Evolutionary conservation across 1,140 invertebrate species (phyloP).

Genomic region (Akabosia matsudoensis): DNA sequence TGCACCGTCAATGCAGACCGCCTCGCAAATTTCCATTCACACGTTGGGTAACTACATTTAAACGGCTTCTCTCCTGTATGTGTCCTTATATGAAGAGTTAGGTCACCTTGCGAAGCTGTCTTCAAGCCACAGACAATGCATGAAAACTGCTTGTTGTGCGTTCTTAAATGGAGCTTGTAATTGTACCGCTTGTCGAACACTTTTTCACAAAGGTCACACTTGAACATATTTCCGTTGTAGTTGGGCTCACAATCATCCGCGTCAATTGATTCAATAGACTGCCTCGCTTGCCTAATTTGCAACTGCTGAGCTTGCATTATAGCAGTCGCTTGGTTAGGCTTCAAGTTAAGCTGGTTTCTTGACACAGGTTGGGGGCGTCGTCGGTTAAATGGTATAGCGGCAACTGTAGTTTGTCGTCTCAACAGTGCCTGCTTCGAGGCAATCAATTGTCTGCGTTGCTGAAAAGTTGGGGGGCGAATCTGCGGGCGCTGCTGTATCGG

Average conservation of each 20-base stretch:
- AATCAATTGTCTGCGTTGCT: not conserved
- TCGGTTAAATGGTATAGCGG: not conserved
- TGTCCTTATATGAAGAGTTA: not conserved
- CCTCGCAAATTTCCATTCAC: not conserved
- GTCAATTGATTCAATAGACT: not conserved
- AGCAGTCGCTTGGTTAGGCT: not conserved
- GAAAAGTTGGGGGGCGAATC: too few relatives aligned
- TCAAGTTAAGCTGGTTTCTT: not conserved
- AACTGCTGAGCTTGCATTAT: not conserved
- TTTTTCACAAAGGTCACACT: not conserved
- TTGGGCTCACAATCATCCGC: not conserved
- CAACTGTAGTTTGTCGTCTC: not conserved
- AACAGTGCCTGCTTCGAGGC: not conserved
- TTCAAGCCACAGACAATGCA: not conserved
- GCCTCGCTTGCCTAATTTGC: not conserved
- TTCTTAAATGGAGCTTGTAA: constrained; percentile 4
- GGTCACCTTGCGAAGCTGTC: not conserved
- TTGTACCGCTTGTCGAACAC: not conserved
- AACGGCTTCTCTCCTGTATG: constrained; percentile 16
- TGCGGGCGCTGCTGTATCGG: not conserved
- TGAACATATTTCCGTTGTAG: constrained; percentile 11
- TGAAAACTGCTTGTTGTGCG: constrained; percentile 1
- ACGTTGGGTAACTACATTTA: not conserved
- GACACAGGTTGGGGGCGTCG: not conserved
- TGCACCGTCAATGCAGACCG: not conserved